Percentiles rank a stretch among this genome's conserved stretches.
Conservation (phyloP, 2,888 invertebrate genomes). For the Noctua comes region DNA sequence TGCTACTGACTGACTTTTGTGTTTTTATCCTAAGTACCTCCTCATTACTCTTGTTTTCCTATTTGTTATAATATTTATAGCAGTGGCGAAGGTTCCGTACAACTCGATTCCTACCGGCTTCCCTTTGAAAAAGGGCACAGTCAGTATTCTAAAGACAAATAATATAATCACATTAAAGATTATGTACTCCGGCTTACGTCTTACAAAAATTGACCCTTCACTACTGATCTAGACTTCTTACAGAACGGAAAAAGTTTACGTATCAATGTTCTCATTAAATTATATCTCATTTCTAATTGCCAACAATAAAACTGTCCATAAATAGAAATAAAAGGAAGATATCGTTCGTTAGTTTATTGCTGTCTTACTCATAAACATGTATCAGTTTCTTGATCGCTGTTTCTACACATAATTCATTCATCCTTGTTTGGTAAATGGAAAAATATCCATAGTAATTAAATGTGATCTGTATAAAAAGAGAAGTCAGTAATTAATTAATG, state of each 20-base stretch:
- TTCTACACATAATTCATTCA: constrained; percentile 39
- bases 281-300: constrained; percentile 32
- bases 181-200: too few relatives aligned
- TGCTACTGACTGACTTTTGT: too few relatives aligned
- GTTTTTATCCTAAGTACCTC: neutral
- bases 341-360: constrained; percentile 26
- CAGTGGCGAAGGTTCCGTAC: too few relatives aligned
- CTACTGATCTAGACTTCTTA: too few relatives aligned
- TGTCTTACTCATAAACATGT: constrained; percentile 43
- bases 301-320: constrained; percentile 37
- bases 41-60: neutral
- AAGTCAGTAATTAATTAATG: constrained; percentile 41
- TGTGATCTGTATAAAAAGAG: constrained; percentile 29
- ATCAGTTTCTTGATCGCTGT: constrained; percentile 29
- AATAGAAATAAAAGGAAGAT: constrained; percentile 45
- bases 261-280: constrained; percentile 35
- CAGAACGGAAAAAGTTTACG: constrained; percentile 10
- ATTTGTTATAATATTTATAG: neutral
- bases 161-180: too few relatives aligned
- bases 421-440: constrained; percentile 51
- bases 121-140: too few relatives aligned
- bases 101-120: too few relatives aligned
- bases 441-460: constrained; percentile 45
- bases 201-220: too few relatives aligned
- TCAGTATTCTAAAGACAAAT: too few relatives aligned